Evolutionary conservation across 2,113 vertebrate species (phyloP), one percentile per base, ranked within the genome.

Genomic region (Chlamydotis undulata): DNA sequence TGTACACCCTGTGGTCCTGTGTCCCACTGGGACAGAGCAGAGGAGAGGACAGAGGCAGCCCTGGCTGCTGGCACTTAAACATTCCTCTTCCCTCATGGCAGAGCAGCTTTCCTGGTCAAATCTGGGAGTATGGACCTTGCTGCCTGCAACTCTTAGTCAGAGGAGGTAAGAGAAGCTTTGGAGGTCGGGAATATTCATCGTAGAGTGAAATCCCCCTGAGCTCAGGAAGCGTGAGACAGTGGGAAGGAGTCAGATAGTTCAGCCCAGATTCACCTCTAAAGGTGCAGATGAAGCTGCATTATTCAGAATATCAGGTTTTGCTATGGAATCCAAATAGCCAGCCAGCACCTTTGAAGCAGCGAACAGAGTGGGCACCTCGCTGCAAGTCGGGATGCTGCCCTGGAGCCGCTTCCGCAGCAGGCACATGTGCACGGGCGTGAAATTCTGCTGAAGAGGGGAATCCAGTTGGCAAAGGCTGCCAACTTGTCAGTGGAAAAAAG

Each of bases 401-500:
- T 57, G 81, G 74, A 90, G 52, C 77, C 7, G 1, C 60, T 68
- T 29, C 50, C 24, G 70, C 65, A 78, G 74, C 75, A 41, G 10
- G 29, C 81, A 59, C 4, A 0, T 2, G 1, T 76, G 60, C 71
- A 83, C 3, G 2, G 77, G 24, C 8, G 2, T 4, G 83, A 56
- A 75, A 86, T 80, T 64, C 26, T 74, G 55, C 64, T 19, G 59
- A 19, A 39, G 68, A 53, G 41, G 45, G 19, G 64, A 52, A 89
- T 52, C 68, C 91, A 89, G 77, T 23, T 71, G 86, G 60, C 2
- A 0, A 92, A 74, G 28, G 74, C 59, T 91, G 96, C 86, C 95
- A 87, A 87, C 87, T n/a, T 78, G 75, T 79, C 95, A 83, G 56
- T 77, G 84, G 68, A n/a, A 75, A 69, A 43, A 81, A 89, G 83